Evolutionary conservation across 1,140 invertebrate genomes (phyloP).

Genomic region (Melanaphis sacchari): DNA sequence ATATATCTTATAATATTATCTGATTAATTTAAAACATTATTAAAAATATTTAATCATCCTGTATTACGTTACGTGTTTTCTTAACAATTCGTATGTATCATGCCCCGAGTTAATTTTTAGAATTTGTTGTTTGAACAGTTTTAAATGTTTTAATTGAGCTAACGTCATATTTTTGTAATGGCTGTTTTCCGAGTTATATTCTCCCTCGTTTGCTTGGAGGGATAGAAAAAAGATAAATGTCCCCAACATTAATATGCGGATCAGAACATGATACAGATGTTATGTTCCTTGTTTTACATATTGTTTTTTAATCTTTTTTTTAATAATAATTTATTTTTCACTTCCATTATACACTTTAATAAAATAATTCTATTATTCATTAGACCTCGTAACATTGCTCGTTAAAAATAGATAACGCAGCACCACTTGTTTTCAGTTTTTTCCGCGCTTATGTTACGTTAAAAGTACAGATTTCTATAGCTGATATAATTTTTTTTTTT

Average conservation of each 20-base stretch:
- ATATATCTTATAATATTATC: background rate
- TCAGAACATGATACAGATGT: constrained; percentile 35
- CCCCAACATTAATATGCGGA: constrained; percentile 22
- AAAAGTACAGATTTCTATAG: background rate
- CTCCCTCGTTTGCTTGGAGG: background rate
- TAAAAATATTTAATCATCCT: background rate
- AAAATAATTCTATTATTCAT: background rate
- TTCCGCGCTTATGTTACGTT: background rate
- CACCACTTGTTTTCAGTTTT: background rate
- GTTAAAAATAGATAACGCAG: background rate
- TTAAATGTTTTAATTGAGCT: background rate
- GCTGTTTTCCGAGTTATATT: background rate
- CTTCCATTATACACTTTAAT: background rate
- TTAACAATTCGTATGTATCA: background rate
- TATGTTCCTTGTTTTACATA: constrained; percentile 17
- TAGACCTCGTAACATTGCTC: background rate
- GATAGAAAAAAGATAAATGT: constrained; percentile 42
- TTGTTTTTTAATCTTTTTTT: constrained; percentile 27
- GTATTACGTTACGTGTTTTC: background rate
- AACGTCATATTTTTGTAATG: constrained; percentile 51
- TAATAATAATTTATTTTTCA: background rate
- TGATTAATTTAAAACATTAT: background rate
- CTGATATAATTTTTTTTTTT: background rate
- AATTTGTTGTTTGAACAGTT: background rate
- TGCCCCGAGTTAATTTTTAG: background rate